Base-by-base conservation (phyloP, 2,888 invertebrate genomes). In the Meteorus colon region DNA sequence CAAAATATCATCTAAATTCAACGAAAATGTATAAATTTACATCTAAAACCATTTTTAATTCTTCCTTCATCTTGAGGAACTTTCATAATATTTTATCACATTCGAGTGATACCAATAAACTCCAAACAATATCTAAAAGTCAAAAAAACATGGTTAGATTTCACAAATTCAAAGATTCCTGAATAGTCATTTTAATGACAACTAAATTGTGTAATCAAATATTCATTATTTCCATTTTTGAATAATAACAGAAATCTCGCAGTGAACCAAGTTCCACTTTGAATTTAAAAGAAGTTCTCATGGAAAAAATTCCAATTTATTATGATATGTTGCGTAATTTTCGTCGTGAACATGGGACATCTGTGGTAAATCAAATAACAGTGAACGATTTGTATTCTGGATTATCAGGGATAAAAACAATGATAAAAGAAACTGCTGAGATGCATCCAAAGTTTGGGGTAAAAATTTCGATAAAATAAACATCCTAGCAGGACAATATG, bases 271-370 rank as follows among this genome's bases (percentile, higher is more conserved):
- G 87, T 67, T 83, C 83, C 2, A 86, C 85, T 45, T 81, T 75
- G 29, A 80, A 86, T 71, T 79, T 87, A 41, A 88, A 88, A 73
- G 88, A 88, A 74, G 88, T 85, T 1, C 75, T 88, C 0, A 83
- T 84, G 70, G 88, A 88, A 70, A 88, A 88, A 74, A 88, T 88
- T 60, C 87, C 87, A 0, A 60, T 86, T 12, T 84, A 88, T 27
- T 82, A 88, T 29, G 88, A 88, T 71, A 79, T 86, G 0, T 73
- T 88, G 16, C 78, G 88, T 60, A 84, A 85, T 68, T 84, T 88
- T 62, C 85, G 83, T 34, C 82, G 80, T 45, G 79, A 82, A 27
- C 81, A 85, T 74, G 85, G 87, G 8, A 68, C 82, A 5, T 80
- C 81, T 16, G 75, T 86, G 1, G 76, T 87, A 65, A 85, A 84